phyloP scores from a whole-genome alignment of 2,888 invertebrate species.

The Agrochola macilenta region DNA sequence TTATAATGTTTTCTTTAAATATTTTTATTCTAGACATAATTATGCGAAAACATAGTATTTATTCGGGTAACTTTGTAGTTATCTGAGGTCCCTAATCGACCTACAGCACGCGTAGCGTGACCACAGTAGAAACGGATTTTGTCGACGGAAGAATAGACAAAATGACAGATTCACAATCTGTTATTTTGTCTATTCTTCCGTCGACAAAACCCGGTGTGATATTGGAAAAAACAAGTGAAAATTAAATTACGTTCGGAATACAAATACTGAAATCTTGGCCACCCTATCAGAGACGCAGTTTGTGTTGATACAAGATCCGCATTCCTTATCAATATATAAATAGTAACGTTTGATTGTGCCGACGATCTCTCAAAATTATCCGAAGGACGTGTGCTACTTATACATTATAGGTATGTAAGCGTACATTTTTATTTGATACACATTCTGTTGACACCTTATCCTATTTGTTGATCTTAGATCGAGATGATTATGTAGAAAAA shows the following conservation, averaged over 20 bases:
- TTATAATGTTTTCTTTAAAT: no score
- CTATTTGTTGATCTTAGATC: conserved; percentile 29
- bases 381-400: conserved; percentile 43
- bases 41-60: not conserved
- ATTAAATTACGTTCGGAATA: not conserved
- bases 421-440: not conserved
- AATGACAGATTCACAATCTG: no score
- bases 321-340: conserved; percentile 54
- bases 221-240: no score
- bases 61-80: not conserved
- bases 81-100: not conserved
- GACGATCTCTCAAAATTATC: conserved; percentile 48
- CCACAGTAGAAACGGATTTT: no score
- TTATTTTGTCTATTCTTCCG: no score
- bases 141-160: no score
- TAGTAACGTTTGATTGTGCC: conserved; percentile 43
- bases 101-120: no score
- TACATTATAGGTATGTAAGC: not conserved
- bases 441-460: conserved; percentile 14
- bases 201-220: no score
- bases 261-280: conserved; percentile 12
- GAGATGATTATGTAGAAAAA: conserved; percentile 17
- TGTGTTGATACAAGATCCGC: conserved; percentile 58
- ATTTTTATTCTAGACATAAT: not conserved
- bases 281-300: conserved; percentile 21